phyloP scores from a whole-genome alignment of 2,888 invertebrate species.

The Xylota sylvarum region DNA sequence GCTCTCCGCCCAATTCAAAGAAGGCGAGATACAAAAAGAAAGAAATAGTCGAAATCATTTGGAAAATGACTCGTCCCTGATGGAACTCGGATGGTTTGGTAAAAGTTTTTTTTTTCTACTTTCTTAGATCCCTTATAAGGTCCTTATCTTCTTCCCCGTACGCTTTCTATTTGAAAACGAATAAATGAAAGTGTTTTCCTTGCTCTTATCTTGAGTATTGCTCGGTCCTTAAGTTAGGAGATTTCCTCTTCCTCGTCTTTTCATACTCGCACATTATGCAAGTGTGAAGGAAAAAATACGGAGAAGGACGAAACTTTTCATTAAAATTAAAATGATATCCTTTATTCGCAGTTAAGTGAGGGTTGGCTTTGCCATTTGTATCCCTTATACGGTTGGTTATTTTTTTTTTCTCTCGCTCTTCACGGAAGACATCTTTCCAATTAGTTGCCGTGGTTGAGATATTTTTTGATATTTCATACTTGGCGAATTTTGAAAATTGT shows the following conservation, averaged over 20 bases:
- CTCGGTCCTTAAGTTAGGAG: slow-evolving; percentile 48
- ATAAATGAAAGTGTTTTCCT: slow-evolving; percentile 64
- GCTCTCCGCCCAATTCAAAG: neutral
- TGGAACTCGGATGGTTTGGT: slow-evolving; percentile 37
- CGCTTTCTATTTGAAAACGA: slow-evolving; percentile 46
- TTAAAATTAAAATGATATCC: slow-evolving; percentile 62
- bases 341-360: slow-evolving; percentile 50
- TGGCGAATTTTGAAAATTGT: neutral
- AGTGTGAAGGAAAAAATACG: slow-evolving; percentile 36
- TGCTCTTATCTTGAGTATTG: slow-evolving; percentile 60
- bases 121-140: slow-evolving; percentile 32
- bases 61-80: slow-evolving; percentile 34
- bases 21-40: slow-evolving; percentile 15
- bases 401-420: slow-evolving; percentile 10
- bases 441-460: slow-evolving; percentile 8
- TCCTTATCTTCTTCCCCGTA: slow-evolving; percentile 41
- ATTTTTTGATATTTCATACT: no score
- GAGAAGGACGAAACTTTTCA: slow-evolving; percentile 40
- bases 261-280: slow-evolving; percentile 45
- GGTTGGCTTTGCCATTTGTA: slow-evolving; percentile 32
- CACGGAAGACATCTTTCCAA: slow-evolving; percentile 19
- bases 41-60: slow-evolving; percentile 20
- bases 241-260: slow-evolving; percentile 29
- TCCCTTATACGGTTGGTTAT: neutral
- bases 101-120: slow-evolving; percentile 11